phyloP scores from a whole-genome alignment of 1,140 invertebrate genomes.

The Platyscapa corneri region DNA sequence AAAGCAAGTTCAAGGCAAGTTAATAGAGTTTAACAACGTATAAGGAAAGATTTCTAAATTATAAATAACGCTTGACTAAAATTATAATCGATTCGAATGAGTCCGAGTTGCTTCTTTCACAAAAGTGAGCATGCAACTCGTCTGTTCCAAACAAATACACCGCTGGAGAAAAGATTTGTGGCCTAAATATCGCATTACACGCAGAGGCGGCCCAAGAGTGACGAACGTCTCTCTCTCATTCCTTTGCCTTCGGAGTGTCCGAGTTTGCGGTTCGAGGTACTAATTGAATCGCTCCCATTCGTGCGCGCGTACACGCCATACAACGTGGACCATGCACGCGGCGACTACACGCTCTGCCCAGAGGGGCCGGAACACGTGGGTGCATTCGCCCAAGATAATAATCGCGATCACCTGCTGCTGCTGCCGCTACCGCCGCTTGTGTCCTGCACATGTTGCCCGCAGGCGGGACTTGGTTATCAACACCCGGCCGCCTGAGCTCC shows the following conservation, averaged over 20 bases:
- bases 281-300: constrained; percentile 50
- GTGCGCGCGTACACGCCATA: background rate
- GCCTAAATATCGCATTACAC: background rate
- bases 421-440: background rate
- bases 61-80: too few relatives aligned
- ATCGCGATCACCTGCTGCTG: constrained; percentile 63
- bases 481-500: background rate
- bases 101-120: too few relatives aligned
- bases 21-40: too few relatives aligned
- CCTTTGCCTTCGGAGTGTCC: constrained; percentile 2
- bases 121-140: too few relatives aligned
- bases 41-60: too few relatives aligned
- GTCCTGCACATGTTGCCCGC: constrained; percentile 60
- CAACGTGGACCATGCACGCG: background rate
- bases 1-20: too few relatives aligned
- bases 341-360: constrained; percentile 45
- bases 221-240: background rate
- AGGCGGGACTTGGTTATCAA: constrained; percentile 57
- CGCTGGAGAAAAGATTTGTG: too few relatives aligned
- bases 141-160: too few relatives aligned
- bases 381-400: constrained; percentile 56
- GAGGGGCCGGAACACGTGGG: constrained; percentile 61
- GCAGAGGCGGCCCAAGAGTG: background rate
- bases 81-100: too few relatives aligned
- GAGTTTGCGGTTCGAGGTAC: background rate